Evolutionary conservation across 2,888 invertebrate genomes (phyloP), one percentile per base, ranked within the genome.

Genomic region (Megamerina dolium): DNA sequence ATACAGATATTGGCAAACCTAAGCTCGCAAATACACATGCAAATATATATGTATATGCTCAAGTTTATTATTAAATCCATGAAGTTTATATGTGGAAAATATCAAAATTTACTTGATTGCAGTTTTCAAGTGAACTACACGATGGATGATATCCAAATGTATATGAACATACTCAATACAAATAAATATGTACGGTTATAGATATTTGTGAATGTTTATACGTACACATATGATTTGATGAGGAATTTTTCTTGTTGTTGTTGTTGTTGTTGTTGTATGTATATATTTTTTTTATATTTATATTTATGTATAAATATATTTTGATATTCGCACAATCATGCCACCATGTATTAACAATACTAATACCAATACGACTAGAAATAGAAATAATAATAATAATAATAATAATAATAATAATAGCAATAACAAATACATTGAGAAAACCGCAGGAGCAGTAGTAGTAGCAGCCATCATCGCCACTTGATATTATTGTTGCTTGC

Each of bases 51-150:
- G 23, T 23, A 8, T 23, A n/a, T n/a, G 21, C 18, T 16, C 26
- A 23, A 13, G 55, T 59, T 56, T 57, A 56, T 62, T 60, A 60
- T 60, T 60, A 60, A 61, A 59, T 59, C 63, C 64, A 58, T 57
- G 60, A 62, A 63, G 62, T 63, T 61, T 59, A 61, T 63, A 42
- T 32, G 38, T 63, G 45, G 41, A 16, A 46, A 48, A 63, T 59
- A 60, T 62, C 61, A 54, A 63, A 63, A 61, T 61, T 63, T 61
- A 63, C 61, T 61, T 61, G 61, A 62, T 62, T 61, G 61, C 61
- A 61, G 61, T 63, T 61, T 63, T 61, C 56, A 63, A 63, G 61
- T 63, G 63, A 63, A 63, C 9, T 17, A 32, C 10, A n/a, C n/a
- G n/a, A n/a, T n/a, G n/a, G n/a, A n/a, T n/a, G n/a, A n/a, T n/a